Conservation (phyloP, 2,888 invertebrate species). For the Dasypolia templi region DNA sequence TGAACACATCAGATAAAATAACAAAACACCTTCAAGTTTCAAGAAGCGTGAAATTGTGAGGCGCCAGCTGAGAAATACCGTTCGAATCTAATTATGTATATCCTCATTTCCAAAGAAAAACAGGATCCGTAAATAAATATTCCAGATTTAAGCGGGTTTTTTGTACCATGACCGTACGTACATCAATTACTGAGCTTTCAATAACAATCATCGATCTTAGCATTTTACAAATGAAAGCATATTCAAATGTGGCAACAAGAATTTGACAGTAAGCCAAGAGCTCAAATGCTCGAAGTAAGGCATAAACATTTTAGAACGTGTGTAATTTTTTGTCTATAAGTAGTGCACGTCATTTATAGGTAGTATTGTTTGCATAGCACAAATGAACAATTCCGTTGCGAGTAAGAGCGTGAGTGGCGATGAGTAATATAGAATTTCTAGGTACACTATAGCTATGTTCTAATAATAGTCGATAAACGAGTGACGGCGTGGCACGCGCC, state of each 20-base stretch:
- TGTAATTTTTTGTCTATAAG: slow-evolving; percentile 32
- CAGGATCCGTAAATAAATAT: slow-evolving; percentile 35
- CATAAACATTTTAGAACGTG: slow-evolving; percentile 47
- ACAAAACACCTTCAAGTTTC: slow-evolving; percentile 25
- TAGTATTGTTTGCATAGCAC: slow-evolving; percentile 34
- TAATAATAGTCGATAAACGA: slow-evolving; percentile 83
- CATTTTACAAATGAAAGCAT: slow-evolving; percentile 53
- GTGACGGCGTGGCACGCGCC: slow-evolving; percentile 80
- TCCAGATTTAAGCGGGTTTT: slow-evolving; percentile 13
- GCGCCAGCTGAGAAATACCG: slow-evolving; percentile 36
- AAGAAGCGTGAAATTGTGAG: slow-evolving; percentile 39
- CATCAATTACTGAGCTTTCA: slow-evolving; percentile 36
- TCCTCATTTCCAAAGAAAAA: slow-evolving; percentile 30
- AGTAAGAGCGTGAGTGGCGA: slow-evolving; percentile 46
- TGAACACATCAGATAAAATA: slow-evolving; percentile 3
- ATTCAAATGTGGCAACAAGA: slow-evolving; percentile 59
- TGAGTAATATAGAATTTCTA: slow-evolving; percentile 58
- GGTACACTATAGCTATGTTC: slow-evolving; percentile 74
- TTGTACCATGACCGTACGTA: slow-evolving; percentile 22
- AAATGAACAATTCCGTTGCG: slow-evolving; percentile 39
- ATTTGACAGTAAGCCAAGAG: slow-evolving; percentile 61
- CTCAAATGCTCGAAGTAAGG: slow-evolving; percentile 51
- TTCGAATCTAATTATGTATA: slow-evolving; percentile 18
- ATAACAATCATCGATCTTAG: slow-evolving; percentile 53
- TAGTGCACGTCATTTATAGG: slow-evolving; percentile 29